phyloP scores from a whole-genome alignment of 2,888 invertebrate species.

The Ypsolopha sequella region DNA sequence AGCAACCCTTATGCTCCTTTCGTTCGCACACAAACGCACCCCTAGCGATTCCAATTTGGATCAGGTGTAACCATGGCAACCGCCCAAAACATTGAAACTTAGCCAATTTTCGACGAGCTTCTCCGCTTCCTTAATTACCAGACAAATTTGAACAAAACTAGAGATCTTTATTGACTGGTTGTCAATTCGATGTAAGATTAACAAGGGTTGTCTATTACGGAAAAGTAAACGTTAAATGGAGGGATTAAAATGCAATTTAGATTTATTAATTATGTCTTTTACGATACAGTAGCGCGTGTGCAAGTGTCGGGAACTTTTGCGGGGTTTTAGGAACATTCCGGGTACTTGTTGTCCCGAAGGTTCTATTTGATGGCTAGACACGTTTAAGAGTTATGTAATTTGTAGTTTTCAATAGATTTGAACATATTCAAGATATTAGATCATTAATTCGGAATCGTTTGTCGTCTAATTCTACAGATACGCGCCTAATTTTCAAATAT shows the following conservation, averaged over 20 bases:
- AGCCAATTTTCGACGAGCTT: slow-evolving; percentile 38
- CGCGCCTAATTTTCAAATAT: no score
- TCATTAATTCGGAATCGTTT: no score
- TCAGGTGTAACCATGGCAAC: slow-evolving; percentile 54
- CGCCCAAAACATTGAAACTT: slow-evolving; percentile 40
- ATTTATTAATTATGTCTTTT: slow-evolving; percentile 23
- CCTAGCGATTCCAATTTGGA: slow-evolving; percentile 39
- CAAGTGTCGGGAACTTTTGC: slow-evolving; percentile 12
- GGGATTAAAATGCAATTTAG: slow-evolving; percentile 43
- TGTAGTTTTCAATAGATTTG: no score
- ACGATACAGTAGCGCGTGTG: background rate
- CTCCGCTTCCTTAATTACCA: slow-evolving; percentile 14
- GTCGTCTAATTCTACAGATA: no score
- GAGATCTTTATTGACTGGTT: slow-evolving; percentile 31
- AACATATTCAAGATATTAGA: no score
- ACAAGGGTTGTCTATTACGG: slow-evolving; percentile 24
- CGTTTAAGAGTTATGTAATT: no score
- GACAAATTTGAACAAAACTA: slow-evolving; percentile 12
- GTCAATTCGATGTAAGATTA: slow-evolving; percentile 15
- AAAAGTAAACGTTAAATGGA: slow-evolving; percentile 41
- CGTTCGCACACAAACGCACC: slow-evolving; percentile 34
- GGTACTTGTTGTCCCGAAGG: background rate
- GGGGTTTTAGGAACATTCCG: slow-evolving; percentile 8
- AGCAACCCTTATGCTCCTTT: slow-evolving; percentile 12
- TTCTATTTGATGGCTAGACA: no score